phyloP scores from a whole-genome alignment of 2,888 invertebrate species.

The Luffia ferchaultella region DNA sequence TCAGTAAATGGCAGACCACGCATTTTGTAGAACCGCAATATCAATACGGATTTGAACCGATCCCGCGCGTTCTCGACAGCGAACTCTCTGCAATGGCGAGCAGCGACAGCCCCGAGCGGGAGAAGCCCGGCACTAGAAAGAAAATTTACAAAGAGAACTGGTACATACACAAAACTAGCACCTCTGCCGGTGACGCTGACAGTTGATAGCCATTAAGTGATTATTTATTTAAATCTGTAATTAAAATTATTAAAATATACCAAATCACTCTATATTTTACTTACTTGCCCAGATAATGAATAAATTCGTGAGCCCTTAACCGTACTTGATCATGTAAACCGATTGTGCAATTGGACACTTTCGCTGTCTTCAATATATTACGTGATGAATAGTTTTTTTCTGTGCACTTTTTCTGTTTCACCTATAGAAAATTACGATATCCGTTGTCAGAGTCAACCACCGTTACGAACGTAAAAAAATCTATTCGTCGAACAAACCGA shows the following conservation, averaged over 20 bases:
- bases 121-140: slow-evolving; percentile 45
- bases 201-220: slow-evolving; percentile 36
- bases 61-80: slow-evolving; percentile 44
- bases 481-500: not conserved
- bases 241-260: slow-evolving; percentile 13
- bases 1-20: slow-evolving; percentile 26
- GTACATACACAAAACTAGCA: slow-evolving; percentile 52
- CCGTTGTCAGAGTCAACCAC: slow-evolving; percentile 29
- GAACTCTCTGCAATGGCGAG: slow-evolving; percentile 51
- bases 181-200: slow-evolving; percentile 38
- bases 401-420: not conserved
- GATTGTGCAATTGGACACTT: slow-evolving; percentile 26
- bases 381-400: slow-evolving; percentile 27
- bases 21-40: slow-evolving; percentile 55
- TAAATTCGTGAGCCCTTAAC: too few species aligned
- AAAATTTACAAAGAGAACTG: slow-evolving; percentile 56
- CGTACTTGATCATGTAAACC: too few species aligned
- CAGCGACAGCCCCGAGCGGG: slow-evolving; percentile 43
- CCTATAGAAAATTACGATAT: not conserved
- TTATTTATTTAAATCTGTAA: slow-evolving; percentile 33
- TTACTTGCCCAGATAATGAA: too few species aligned
- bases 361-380: slow-evolving; percentile 47
- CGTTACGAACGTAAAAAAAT: slow-evolving; percentile 19
- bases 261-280: not conserved
- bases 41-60: slow-evolving; percentile 57